Conservation (phyloP, 23 tunicate species). For the Ciona savignyi region DNA sequence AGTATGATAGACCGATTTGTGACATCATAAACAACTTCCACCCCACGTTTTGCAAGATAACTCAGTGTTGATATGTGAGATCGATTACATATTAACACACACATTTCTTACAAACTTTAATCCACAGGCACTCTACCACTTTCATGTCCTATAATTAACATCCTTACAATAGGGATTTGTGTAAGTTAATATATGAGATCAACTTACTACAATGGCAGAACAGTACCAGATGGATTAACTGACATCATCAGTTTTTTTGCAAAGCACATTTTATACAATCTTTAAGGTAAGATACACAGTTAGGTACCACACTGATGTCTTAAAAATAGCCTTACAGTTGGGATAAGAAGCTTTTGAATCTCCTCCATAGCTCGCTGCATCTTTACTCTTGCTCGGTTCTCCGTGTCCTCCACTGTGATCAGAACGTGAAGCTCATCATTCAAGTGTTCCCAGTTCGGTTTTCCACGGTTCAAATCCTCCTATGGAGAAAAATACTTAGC, state of each 20-base stretch:
- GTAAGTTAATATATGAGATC: not conserved
- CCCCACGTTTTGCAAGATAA: too few species aligned
- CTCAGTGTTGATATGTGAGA: too few species aligned
- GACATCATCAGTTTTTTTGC: not conserved
- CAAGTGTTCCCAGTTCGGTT: constrained; percentile 99
- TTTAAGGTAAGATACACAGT: not conserved
- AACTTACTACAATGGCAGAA: not conserved
- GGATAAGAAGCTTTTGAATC: constrained; percentile 91
- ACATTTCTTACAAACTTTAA: too few species aligned
- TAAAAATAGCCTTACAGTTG: constrained; percentile 58
- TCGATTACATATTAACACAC: too few species aligned
- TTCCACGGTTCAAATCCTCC: constrained; percentile 98
- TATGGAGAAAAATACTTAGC: constrained; percentile 14
- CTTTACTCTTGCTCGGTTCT: constrained; percentile 91
- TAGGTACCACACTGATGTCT: not conserved
- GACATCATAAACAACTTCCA: too few species aligned
- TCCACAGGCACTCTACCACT: too few species aligned
- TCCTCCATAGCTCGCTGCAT: constrained; percentile 93
- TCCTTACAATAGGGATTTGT: too few species aligned
- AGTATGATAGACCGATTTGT: too few species aligned
- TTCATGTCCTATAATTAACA: too few species aligned
- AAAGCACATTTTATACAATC: not conserved
- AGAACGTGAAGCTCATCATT: constrained; percentile 97
- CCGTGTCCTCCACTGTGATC: constrained; percentile 99
- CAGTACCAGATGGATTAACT: not conserved